Percentiles rank a stretch among this genome's conserved stretches.
phyloP scores from a whole-genome alignment of 2,797 vertebrate genomes.

The Epinephelus coioides region DNA sequence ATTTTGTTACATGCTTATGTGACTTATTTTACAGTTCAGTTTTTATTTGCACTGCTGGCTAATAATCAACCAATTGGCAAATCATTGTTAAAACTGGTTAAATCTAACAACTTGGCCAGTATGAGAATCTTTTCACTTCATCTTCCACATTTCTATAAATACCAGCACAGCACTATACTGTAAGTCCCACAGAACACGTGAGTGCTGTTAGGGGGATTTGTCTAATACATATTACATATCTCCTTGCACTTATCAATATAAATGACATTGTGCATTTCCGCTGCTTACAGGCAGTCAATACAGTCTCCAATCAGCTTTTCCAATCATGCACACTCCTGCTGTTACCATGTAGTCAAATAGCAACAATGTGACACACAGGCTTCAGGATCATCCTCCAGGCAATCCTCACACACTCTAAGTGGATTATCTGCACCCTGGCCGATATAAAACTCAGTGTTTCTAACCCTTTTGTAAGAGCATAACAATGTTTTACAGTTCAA shows the following conservation, averaged over 20 bases:
- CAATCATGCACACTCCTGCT: conserved; percentile 60
- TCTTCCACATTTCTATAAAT: conserved; percentile 9
- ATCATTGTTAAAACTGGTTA: neutral
- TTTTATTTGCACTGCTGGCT: neutral
- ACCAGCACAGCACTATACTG: neutral
- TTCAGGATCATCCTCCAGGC: conserved; percentile 52
- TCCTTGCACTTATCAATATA: conserved; percentile 8
- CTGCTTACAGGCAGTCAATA: conserved; percentile 35
- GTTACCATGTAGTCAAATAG: conserved; percentile 31
- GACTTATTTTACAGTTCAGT: neutral
- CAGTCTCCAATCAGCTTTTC: conserved; percentile 62
- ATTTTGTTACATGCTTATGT: neutral
- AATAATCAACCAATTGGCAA: neutral
- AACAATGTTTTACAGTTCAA: conserved; percentile 53
- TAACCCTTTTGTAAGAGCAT: conserved; percentile 37
- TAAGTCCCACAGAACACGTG: neutral
- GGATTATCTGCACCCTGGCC: conserved; percentile 72
- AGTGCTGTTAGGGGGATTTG: conserved; percentile 25
- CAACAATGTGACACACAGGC: conserved; percentile 58
- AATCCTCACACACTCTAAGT: conserved; percentile 65
- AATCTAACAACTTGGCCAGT: neutral
- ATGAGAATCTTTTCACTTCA: neutral
- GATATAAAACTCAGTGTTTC: conserved; percentile 53
- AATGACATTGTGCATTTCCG: conserved; percentile 40
- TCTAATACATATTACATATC: conserved; percentile 26